Conservation (phyloP, 2,113 vertebrate species). For the Herpetotheres cachinnans region DNA sequence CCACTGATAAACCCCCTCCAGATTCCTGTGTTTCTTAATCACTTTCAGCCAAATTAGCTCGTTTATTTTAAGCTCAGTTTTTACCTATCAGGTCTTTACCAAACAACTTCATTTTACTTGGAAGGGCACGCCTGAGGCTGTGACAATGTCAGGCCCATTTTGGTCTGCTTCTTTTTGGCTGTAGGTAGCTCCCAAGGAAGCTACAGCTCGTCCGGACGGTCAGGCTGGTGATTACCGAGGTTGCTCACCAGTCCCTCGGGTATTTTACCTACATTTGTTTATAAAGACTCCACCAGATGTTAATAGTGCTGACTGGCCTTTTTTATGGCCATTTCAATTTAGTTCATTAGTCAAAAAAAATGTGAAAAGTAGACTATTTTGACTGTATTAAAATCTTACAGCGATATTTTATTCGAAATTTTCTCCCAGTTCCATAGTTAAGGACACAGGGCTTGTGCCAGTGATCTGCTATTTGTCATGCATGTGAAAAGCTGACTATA, state of each 20-base stretch:
- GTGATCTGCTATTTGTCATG: background rate
- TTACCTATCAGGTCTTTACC: background rate
- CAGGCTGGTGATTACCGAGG: background rate
- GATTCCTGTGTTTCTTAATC: background rate
- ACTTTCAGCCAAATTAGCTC: conserved; percentile 15
- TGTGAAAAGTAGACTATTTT: background rate
- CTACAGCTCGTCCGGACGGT: rapidly evolving
- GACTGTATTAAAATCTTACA: background rate
- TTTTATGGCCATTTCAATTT: background rate
- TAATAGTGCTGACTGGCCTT: background rate
- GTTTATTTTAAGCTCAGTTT: background rate
- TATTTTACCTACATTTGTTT: background rate
- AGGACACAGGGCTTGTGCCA: background rate
- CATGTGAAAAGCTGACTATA: background rate
- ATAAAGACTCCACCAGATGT: background rate
- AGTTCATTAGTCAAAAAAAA: background rate
- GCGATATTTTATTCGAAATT: background rate
- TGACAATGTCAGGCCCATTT: background rate
- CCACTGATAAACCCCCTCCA: conserved; percentile 25
- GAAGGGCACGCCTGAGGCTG: background rate
- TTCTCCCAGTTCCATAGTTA: background rate
- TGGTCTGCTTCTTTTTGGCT: background rate
- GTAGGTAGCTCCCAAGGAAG: background rate
- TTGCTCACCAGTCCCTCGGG: background rate
- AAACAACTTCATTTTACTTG: background rate